phyloP scores from a whole-genome alignment of 2,888 invertebrate species.

The Linnaemya vulpina region DNA sequence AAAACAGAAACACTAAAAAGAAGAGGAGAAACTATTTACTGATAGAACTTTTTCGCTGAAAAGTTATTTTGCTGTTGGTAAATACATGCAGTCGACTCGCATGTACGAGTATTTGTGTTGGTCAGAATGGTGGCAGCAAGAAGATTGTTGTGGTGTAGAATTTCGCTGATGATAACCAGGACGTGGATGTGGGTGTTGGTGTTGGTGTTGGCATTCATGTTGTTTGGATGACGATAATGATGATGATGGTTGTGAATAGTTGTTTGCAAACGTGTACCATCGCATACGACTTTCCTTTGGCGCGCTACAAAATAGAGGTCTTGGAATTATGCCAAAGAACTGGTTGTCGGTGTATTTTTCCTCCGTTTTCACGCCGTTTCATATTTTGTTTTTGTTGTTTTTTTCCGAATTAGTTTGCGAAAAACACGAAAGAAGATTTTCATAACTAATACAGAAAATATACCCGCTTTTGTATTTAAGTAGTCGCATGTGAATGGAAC shows the following conservation, averaged over 20 bases:
- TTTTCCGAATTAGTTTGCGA: background rate
- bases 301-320: constrained; percentile 46
- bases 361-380: background rate
- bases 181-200: constrained; percentile 18
- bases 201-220: constrained; percentile 13
- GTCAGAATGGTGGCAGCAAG: background rate
- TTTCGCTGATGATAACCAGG: constrained; percentile 35
- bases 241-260: constrained; percentile 10
- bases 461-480: background rate
- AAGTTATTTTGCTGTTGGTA: constrained; percentile 33
- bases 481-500: background rate
- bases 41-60: constrained; percentile 53
- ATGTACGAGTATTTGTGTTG: background rate
- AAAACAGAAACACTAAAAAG: constrained; percentile 3
- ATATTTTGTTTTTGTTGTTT: background rate
- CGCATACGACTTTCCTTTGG: constrained; percentile 45
- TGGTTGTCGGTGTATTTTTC: constrained; percentile 1
- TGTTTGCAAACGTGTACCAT: constrained; percentile 33
- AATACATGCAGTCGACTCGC: background rate
- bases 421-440: constrained; percentile 14
- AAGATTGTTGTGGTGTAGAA: constrained; percentile 18
- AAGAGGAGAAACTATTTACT: constrained; percentile 37
- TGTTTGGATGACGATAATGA: constrained; percentile 12
- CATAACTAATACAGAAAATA: constrained; percentile 34
- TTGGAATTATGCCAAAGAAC: constrained; percentile 58